A percentile compares a stretch with the other conserved stretches of the same genome.
Conservation (phyloP, 2,113 vertebrate species). For the Apodemus speciosus region DNA sequence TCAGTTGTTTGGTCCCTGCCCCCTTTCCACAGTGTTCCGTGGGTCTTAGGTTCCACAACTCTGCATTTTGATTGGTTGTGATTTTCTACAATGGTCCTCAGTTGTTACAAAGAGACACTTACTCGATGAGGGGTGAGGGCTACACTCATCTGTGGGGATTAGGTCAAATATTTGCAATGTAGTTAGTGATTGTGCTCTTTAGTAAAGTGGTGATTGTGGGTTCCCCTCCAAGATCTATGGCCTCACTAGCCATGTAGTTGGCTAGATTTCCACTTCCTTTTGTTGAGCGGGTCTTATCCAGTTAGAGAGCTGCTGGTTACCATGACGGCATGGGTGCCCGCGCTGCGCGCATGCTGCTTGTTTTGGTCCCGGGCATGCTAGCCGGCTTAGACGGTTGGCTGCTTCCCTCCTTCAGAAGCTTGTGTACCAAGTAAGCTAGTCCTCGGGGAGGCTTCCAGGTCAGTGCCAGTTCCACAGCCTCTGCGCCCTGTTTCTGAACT, state of each 20-base stretch:
- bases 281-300: not conserved
- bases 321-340: not conserved
- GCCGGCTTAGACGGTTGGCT: not conserved
- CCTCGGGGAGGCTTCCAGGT: not conserved
- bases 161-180: not conserved
- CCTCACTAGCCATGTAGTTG: not conserved
- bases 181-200: not conserved
- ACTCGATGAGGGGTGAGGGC: not conserved
- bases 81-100: not conserved
- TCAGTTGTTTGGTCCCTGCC: not conserved
- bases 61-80: not conserved
- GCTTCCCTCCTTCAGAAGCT: not conserved
- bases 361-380: too few relatives aligned
- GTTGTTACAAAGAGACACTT: not conserved
- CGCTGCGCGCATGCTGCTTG: not conserved
- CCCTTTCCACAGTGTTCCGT: not conserved
- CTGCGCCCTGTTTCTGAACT: not conserved
- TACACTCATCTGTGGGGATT: not conserved
- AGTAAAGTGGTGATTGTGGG: not conserved
- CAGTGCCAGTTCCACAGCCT: not conserved
- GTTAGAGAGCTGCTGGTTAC: not conserved
- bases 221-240: not conserved
- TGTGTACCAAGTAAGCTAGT: not conserved
- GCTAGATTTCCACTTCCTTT: not conserved
- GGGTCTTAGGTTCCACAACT: not conserved